Evolutionary conservation across 2,888 invertebrate species (phyloP), one percentile per base, ranked within the genome.

Genomic region (Pedicia rivosa): DNA sequence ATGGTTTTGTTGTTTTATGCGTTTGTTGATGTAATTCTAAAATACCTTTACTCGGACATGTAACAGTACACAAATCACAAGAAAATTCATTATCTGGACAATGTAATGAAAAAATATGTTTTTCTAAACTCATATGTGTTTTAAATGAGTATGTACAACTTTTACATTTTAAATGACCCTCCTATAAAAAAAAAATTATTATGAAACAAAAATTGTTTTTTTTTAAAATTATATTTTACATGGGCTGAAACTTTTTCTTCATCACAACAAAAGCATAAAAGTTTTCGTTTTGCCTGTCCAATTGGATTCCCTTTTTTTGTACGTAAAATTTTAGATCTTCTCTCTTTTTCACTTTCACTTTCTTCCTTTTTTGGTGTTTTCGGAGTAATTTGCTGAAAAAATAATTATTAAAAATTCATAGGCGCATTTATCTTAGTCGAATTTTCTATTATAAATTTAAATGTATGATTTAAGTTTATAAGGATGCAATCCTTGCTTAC

Each of bases 131-230:
- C 17, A 69, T 64, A 50, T 72, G 66, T 24, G 76, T 71, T 49
- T 74, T 72, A 50, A 84, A 87, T 4, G 75, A 70, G 51, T 83
- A 79, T 9, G 70, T 67, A 49, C 87, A 88, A 44, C 72, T 58
- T 4, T 57, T 55, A 43, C 72, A 73, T 43, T 51, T 56, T 19
- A 60, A 59, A 37, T 59, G 56, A 3, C 61, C 62, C 39, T 54
- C 44, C 63, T 63, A 34, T 46, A 40, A 26, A 24, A 41, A 29
- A 16, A 35, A 31, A 40, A 36, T 29, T 35, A 12, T 12, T 37
- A 12, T 38, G 15, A 31, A 7, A 24, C 10, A 40, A 26, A 22
- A 10, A 40, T 36, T 43, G n/a, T 4, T 10, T n/a, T 26, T n/a
- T 7, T 26, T 10, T n/a, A 26, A 7, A n/a, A 27, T 27, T 4